phyloP scores from a whole-genome alignment of 2,113 vertebrate genomes.

The Proteles cristata region DNA sequence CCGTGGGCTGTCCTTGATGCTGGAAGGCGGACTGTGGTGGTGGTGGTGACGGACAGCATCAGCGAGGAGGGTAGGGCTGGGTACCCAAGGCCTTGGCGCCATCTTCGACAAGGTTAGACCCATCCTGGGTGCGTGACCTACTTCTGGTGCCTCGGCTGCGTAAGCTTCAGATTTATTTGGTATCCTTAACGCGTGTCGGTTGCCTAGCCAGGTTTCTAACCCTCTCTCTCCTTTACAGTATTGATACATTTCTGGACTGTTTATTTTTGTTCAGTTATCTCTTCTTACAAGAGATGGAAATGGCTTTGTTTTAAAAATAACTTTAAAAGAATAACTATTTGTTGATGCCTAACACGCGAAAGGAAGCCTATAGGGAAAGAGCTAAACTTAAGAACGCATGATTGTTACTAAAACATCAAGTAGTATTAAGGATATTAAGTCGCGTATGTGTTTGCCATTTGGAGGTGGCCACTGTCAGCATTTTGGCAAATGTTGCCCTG shows the following conservation, averaged over 20 bases:
- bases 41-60: not conserved
- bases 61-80: not conserved
- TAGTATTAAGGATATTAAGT: not conserved
- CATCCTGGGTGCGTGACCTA: not conserved
- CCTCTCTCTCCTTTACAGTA: not conserved
- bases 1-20: not conserved
- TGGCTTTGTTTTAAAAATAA: not conserved
- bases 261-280: not conserved
- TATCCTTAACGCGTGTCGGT: not conserved
- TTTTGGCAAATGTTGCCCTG: not conserved
- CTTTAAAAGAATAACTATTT: not conserved
- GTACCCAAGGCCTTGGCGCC: not conserved
- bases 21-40: not conserved
- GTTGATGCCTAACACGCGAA: not conserved
- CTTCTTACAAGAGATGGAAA: constrained; percentile 11
- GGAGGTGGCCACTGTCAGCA: not conserved
- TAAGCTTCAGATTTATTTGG: not conserved
- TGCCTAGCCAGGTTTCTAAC: not conserved
- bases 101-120: not conserved
- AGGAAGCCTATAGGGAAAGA: not conserved
- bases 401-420: not conserved
- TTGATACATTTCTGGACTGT: not conserved
- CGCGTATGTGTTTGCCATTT: not conserved
- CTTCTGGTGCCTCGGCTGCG: not conserved
- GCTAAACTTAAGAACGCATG: not conserved